Conservation (phyloP, 2,113 vertebrate species). For the Ciconia boyciana region DNA sequence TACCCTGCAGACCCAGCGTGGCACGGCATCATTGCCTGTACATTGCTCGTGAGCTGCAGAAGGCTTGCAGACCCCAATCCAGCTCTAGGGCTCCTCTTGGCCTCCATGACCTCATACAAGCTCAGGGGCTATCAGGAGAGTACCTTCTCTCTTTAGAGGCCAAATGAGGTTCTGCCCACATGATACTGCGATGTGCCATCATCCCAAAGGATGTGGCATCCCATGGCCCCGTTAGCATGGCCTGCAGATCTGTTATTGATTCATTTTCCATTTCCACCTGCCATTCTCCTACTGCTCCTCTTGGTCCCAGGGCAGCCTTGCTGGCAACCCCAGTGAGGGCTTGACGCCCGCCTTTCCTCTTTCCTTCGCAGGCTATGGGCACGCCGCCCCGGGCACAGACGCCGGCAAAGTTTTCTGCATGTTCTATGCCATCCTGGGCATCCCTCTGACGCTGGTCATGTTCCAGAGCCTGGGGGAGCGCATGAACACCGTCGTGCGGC, state of each 20-base stretch:
- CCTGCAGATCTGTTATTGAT: not conserved
- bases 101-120: not conserved
- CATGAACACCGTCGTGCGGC: conserved; percentile 91
- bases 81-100: not conserved
- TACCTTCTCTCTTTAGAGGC: not conserved
- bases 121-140: not conserved
- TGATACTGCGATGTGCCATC: fast-evolving
- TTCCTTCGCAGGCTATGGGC: conserved; percentile 85
- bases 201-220: not conserved
- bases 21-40: not conserved
- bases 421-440: conserved; percentile 96
- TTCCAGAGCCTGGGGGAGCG: conserved; percentile 97
- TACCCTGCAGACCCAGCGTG: not conserved
- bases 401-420: conserved; percentile 97
- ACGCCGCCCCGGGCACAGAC: conserved; percentile 91
- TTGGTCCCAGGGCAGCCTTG: not conserved
- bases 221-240: not conserved
- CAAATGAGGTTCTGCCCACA: not conserved
- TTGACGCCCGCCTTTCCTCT: not conserved
- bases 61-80: not conserved
- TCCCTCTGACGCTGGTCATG: conserved; percentile 95
- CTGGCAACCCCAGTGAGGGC: not conserved
- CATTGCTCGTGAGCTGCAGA: not conserved
- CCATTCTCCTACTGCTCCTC: not conserved
- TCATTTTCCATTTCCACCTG: not conserved